Percentiles rank a stretch among this genome's conserved stretches.
Conservation (phyloP, 2,797 vertebrate species). For the Petrocephalus schoutedeni region DNA sequence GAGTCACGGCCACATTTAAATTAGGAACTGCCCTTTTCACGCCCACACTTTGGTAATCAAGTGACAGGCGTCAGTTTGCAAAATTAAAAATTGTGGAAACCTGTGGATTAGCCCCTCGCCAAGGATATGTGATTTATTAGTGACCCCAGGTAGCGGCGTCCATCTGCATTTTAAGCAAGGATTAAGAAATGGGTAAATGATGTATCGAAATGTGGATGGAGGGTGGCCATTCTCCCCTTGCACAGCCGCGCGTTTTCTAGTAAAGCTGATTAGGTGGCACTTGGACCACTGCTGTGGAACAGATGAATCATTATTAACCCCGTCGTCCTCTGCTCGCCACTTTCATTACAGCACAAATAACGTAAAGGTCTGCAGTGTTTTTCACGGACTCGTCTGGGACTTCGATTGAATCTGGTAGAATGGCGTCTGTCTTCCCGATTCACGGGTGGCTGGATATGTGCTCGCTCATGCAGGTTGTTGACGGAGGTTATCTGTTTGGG, state of each 20-base stretch:
- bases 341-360: slow-evolving; percentile 51
- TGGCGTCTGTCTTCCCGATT: not conserved
- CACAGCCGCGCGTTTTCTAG: slow-evolving; percentile 35
- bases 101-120: slow-evolving; percentile 46
- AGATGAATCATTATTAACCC: slow-evolving; percentile 63
- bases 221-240: slow-evolving; percentile 28
- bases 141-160: slow-evolving; percentile 58
- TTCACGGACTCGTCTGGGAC: slow-evolving; percentile 14
- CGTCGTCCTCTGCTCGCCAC: slow-evolving; percentile 48
- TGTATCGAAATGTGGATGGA: slow-evolving; percentile 38
- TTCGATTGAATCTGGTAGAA: slow-evolving; percentile 21
- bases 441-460: not conserved
- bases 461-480: slow-evolving; percentile 40
- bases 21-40: slow-evolving; percentile 53
- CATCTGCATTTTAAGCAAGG: slow-evolving; percentile 68
- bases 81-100: slow-evolving; percentile 55
- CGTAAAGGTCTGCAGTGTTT: not conserved
- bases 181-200: slow-evolving; percentile 58
- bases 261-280: slow-evolving; percentile 56
- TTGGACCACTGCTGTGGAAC: slow-evolving; percentile 48
- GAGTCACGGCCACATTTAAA: slow-evolving; percentile 52
- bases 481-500: slow-evolving; percentile 30
- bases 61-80: slow-evolving; percentile 52
- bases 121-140: slow-evolving; percentile 66
- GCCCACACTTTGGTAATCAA: slow-evolving; percentile 56